A percentile compares a stretch with the other conserved stretches of the same genome.
Conservation (phyloP, 2,113 vertebrate species). For the Oreochromis aureus region DNA sequence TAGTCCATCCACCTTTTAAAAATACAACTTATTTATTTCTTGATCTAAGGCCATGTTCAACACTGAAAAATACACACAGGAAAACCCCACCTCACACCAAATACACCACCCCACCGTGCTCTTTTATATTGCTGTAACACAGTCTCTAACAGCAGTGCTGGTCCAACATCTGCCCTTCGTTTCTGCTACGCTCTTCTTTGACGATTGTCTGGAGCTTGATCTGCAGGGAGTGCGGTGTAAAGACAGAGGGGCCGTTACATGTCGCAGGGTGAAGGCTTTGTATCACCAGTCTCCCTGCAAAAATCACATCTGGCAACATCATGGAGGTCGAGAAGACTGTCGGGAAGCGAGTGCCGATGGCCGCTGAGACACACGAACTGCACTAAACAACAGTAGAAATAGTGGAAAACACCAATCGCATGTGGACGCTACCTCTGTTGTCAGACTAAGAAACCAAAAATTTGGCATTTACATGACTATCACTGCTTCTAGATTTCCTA, state of each 20-base stretch:
- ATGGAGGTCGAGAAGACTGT: not conserved
- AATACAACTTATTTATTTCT: not conserved
- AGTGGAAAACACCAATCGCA: not conserved
- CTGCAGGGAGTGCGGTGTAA: not conserved
- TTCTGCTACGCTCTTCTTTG: not conserved
- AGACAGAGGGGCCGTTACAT: not conserved
- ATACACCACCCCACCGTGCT: not conserved
- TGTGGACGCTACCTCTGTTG: not conserved
- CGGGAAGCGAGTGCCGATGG: not conserved
- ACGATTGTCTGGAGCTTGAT: constrained; percentile 45
- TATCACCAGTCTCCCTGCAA: not conserved
- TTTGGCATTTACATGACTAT: not conserved
- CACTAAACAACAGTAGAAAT: not conserved
- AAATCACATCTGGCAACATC: not conserved
- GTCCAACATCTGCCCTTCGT: not conserved
- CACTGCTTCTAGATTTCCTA: not conserved
- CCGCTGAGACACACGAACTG: not conserved
- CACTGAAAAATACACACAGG: constrained; percentile 1
- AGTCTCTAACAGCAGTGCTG: not conserved
- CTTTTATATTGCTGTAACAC: not conserved
- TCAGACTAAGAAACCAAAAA: not conserved
- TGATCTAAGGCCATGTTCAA: constrained; percentile 39
- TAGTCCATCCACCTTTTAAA: constrained; percentile 6
- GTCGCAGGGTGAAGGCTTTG: not conserved
- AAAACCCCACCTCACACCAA: constrained; percentile 3